Percentiles rank a stretch among this genome's conserved stretches.
These are phyloP conservation scores for Oscheius sp. DNA, from an alignment of 2,888 invertebrate genomes.

Conservation along the genomic window DNA sequence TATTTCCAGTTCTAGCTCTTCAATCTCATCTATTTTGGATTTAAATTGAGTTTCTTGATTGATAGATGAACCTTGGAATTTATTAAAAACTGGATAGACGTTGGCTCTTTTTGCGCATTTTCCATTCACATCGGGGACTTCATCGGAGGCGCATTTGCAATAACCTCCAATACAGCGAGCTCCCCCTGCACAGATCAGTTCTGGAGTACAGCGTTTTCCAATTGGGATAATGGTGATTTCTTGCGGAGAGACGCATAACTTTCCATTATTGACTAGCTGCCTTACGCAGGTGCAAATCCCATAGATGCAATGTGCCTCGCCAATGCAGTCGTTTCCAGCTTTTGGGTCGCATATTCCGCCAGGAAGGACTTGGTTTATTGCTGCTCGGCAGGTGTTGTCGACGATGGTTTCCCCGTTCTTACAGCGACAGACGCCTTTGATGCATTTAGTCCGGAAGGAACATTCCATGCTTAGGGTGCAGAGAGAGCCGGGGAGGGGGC, in stretches of 20 bases:
- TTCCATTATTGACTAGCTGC: constrained; percentile 55
- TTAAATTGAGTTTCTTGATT: constrained; percentile 32
- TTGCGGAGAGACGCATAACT: constrained; percentile 56
- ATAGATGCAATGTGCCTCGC: constrained; percentile 54
- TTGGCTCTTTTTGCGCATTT: constrained; percentile 52
- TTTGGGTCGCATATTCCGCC: constrained; percentile 61
- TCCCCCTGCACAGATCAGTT: constrained; percentile 55
- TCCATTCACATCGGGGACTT: constrained; percentile 54
- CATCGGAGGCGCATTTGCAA: constrained; percentile 56
- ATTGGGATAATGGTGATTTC: constrained; percentile 48
- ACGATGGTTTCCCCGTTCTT: constrained; percentile 64
- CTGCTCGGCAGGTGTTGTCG: constrained; percentile 55
- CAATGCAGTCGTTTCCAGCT: constrained; percentile 65
- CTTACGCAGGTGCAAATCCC: constrained; percentile 62
- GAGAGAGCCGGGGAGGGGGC: constrained; percentile 51
- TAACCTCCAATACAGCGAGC: constrained; percentile 48
- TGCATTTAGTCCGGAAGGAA: constrained; percentile 62
- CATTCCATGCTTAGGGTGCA: constrained; percentile 61
- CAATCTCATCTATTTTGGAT: constrained; percentile 42
- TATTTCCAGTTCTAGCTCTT: constrained; percentile 44
- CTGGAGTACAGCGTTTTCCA: constrained; percentile 56
- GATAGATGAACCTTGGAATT: constrained; percentile 6
- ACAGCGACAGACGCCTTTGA: constrained; percentile 66
- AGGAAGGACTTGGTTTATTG: constrained; percentile 57
- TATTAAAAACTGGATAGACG: constrained; percentile 41